phyloP scores from a whole-genome alignment of 2,797 vertebrate species.

The Oreortyx pictus region DNA sequence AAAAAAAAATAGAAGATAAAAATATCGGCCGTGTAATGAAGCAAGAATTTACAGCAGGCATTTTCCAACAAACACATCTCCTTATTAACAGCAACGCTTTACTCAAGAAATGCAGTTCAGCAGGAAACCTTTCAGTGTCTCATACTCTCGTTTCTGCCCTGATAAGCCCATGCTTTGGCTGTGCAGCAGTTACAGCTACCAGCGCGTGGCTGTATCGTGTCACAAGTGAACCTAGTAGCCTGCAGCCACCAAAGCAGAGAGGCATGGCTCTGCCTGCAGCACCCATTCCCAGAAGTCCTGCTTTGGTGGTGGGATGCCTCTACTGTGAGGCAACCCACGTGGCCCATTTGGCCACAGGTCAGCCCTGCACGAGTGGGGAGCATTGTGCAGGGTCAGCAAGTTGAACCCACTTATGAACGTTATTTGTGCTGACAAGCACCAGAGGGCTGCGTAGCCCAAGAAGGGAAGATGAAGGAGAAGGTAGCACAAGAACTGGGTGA shows the following conservation, averaged over 20 bases:
- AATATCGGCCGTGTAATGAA: not conserved
- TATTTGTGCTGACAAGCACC: not conserved
- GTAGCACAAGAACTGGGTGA: slow-evolving; percentile 44
- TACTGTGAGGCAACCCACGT: not conserved
- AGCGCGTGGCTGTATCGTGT: not conserved
- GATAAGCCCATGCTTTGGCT: not conserved
- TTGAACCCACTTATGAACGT: not conserved
- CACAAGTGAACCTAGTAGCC: not conserved
- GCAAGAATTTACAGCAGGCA: not conserved
- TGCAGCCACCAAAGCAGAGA: not conserved
- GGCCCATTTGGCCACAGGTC: not conserved
- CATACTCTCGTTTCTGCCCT: not conserved
- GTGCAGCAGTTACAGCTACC: not conserved
- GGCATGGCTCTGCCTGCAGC: not conserved
- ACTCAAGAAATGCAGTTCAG: not conserved
- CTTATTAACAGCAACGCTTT: not conserved
- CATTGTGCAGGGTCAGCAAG: not conserved
- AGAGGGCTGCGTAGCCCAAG: not conserved
- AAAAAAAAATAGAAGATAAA: not conserved
- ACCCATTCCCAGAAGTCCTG: not conserved
- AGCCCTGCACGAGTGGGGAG: slow-evolving; percentile 18
- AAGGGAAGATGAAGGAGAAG: not conserved
- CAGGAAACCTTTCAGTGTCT: not conserved
- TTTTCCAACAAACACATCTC: not conserved
- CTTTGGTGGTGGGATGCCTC: not conserved